Conservation (phyloP, 2,113 vertebrate species). For the Narcine bancroftii region DNA sequence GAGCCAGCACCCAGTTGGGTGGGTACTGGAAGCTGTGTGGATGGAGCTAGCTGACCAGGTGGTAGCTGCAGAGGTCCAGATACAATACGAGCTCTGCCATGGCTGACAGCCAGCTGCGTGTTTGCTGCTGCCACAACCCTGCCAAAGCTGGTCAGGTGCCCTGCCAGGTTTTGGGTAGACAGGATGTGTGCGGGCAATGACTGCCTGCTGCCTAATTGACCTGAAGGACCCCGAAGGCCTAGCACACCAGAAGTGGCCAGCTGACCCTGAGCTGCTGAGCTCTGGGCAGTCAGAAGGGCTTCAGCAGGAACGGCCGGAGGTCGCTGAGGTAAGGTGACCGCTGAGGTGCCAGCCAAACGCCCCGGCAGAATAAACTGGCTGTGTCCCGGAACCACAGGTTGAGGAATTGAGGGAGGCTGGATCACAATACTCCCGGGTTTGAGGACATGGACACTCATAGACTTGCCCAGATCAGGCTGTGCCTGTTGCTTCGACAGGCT, state of each 20-base stretch:
- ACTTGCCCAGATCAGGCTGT: conserved; percentile 49
- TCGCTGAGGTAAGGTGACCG: conserved; percentile 51
- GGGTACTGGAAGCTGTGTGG: conserved; percentile 61
- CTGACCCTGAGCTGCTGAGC: conserved; percentile 47
- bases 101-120: conserved; percentile 58
- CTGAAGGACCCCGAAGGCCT: conserved; percentile 44
- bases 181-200: conserved; percentile 53
- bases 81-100: conserved; percentile 52
- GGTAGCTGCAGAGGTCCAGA: conserved; percentile 60
- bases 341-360: conserved; percentile 43
- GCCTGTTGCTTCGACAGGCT: conserved; percentile 41
- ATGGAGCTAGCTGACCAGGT: conserved; percentile 50
- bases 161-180: conserved; percentile 45
- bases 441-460: conserved; percentile 60
- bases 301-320: conserved; percentile 38
- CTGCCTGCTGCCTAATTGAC: conserved; percentile 52
- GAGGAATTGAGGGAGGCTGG: conserved; percentile 65
- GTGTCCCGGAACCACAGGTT: conserved; percentile 60
- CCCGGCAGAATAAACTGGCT: conserved; percentile 63
- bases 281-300: conserved; percentile 40
- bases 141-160: conserved; percentile 54
- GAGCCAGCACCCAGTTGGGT: conserved; percentile 58
- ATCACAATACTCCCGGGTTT: conserved; percentile 66
- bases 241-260: not conserved
- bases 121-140: conserved; percentile 59